Conservation (phyloP, 2,797 vertebrate species). For the Hippoglossus hippoglossus region DNA sequence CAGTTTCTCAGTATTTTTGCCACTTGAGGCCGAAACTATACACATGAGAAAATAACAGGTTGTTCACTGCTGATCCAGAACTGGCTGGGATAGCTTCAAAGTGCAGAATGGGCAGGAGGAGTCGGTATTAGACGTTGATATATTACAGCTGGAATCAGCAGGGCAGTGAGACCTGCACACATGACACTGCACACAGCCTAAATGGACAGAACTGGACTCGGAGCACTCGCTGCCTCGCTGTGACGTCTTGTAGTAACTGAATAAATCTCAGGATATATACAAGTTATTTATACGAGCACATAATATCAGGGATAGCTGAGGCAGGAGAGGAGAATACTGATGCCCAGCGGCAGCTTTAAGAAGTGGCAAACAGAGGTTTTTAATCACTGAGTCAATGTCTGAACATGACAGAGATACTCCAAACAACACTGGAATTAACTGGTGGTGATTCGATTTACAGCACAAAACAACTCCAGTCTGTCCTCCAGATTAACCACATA, state of each 20-base stretch:
- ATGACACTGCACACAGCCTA: slow-evolving; percentile 4
- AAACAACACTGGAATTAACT: background rate
- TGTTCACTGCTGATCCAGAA: slow-evolving; percentile 29
- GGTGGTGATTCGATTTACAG: background rate
- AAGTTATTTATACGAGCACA: background rate
- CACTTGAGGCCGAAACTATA: slow-evolving; percentile 40
- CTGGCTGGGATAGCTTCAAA: slow-evolving; percentile 14
- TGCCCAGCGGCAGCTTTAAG: background rate
- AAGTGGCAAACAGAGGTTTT: background rate
- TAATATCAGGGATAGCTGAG: background rate
- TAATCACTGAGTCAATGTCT: background rate
- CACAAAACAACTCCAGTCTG: background rate
- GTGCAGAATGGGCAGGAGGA: slow-evolving; percentile 25
- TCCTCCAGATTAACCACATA: background rate
- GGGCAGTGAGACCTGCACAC: slow-evolving; percentile 1
- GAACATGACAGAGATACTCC: background rate
- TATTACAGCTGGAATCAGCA: slow-evolving; percentile 32
- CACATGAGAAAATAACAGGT: slow-evolving; percentile 39
- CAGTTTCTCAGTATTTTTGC: slow-evolving; percentile 28
- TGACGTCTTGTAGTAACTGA: background rate
- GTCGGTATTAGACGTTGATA: slow-evolving; percentile 22
- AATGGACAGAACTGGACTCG: slow-evolving; percentile 6
- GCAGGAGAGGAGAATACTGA: background rate
- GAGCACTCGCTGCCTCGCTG: slow-evolving; percentile 9
- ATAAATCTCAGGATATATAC: background rate